Evolutionary conservation across 1,140 invertebrate species (phyloP), one percentile per base, ranked within the genome.

Genomic region (Solenopsis invicta): DNA sequence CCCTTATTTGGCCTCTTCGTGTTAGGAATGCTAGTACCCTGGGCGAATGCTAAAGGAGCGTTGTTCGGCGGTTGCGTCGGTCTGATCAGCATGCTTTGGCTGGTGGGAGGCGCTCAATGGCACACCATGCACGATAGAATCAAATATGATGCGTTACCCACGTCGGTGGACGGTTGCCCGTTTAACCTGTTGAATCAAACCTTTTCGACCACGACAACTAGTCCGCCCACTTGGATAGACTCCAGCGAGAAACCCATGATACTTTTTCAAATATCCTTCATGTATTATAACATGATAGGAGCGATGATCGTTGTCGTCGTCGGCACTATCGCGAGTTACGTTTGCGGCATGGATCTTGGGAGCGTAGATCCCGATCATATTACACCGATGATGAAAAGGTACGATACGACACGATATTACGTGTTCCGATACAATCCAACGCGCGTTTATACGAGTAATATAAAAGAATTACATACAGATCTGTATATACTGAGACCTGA

Each of bases 281-380:
- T 97, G 67, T 97, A 96, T 82, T 97, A 96, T 87, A 96, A 96
- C 4, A 92, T 96, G 8, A 96, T 96, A 69, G 96, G 96, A 34
- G 93, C 95, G 0, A 54, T 93, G 4, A 89, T 95, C 5, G 93
- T 95, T 0, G 61, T 96, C 0, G 72, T 95, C 0, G 91, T 96
- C 13, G 96, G 95, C 16, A 72, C 95, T 3, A 64, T 95, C 2
- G 94, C 95, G 9, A 96, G 95, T 86, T 93, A 94, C 13, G n/a
- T 96, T 12, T 95, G 96, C 86, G 95, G 96, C 24, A 80, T 91
- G 37, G 89, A 94, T 85, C 69, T 91, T 2, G 86, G 37, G 0
- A 78, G 85, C 5, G 82, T 93, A 0, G 66, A 94, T 90, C 91
- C 91, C 0, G 90, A 93, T 80, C 91, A 92, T 41, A 91, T 94